These are phyloP conservation scores for Tachycineta bicolor DNA, from an alignment of 2,113 vertebrate species.

Conservation along the genomic window DNA sequence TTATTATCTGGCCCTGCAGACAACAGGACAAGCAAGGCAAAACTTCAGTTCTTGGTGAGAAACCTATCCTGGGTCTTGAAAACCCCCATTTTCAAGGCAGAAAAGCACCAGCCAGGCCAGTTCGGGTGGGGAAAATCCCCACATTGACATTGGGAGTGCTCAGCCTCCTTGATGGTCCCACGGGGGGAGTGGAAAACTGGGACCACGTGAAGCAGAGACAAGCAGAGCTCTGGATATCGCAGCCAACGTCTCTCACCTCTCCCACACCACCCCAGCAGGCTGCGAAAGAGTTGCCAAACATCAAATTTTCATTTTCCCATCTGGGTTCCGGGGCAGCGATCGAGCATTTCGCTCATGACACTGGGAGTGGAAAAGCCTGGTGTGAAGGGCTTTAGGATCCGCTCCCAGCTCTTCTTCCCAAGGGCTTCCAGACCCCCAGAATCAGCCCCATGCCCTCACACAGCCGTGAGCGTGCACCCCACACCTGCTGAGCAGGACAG, in stretches of 20 bases:
- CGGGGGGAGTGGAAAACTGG: not conserved
- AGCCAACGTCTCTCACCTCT: not conserved
- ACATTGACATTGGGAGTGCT: rapidly evolving
- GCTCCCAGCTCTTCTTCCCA: not conserved
- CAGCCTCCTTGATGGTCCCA: rapidly evolving
- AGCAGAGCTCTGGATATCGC: not conserved
- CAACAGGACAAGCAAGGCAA: not conserved
- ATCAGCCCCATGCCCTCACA: not conserved
- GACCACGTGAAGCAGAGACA: not conserved
- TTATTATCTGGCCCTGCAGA: not conserved
- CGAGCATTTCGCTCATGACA: rapidly evolving
- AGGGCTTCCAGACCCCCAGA: not conserved
- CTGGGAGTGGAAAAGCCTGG: rapidly evolving
- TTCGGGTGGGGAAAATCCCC: not conserved
- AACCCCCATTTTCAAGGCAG: not conserved
- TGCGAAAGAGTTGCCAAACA: not conserved
- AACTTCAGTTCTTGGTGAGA: not conserved
- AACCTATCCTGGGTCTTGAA: not conserved
- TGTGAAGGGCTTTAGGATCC: not conserved
- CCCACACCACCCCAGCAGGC: not conserved
- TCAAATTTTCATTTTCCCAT: not conserved
- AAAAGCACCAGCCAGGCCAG: not conserved
- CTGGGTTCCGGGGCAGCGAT: rapidly evolving
- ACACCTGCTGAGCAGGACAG: not conserved
- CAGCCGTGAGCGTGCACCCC: rapidly evolving